These are phyloP conservation scores for Agapostemon virescens DNA, from an alignment of 2,888 invertebrate genomes.

Conservation along the genomic window DNA sequence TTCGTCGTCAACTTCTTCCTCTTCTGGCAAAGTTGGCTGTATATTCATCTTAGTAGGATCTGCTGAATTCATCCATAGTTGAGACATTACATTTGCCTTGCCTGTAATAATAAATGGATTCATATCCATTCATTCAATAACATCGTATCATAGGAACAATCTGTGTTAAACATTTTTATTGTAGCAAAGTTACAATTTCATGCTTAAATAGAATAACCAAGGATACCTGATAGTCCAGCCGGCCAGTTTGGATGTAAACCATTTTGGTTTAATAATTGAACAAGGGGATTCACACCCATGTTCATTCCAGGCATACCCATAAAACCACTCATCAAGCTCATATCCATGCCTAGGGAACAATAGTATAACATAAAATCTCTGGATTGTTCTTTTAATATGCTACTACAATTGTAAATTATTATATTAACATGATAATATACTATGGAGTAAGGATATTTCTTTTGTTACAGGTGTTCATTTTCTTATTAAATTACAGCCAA, in stretches of 20 bases:
- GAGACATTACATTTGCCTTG: conserved; percentile 83
- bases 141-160: neutral
- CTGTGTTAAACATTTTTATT: neutral
- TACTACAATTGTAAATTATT: neutral
- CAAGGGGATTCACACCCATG: conserved; percentile 79
- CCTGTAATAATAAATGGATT: conserved; percentile 71
- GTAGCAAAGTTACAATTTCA: neutral
- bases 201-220: neutral
- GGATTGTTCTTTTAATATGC: neutral
- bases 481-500: neutral
- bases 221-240: conserved; percentile 76
- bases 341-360: conserved; percentile 75
- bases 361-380: conserved; percentile 28
- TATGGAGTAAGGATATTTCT: neutral
- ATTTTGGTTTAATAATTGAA: conserved; percentile 79
- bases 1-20: conserved; percentile 94
- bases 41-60: conserved; percentile 81
- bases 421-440: neutral
- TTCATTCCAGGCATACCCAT: conserved; percentile 79
- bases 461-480: neutral
- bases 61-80: conserved; percentile 83
- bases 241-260: conserved; percentile 78
- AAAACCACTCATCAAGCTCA: conserved; percentile 78
- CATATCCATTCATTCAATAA: neutral
- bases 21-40: conserved; percentile 82